These are phyloP conservation scores for Zaprionus ghesquierei DNA, from an alignment of 1,140 invertebrate species.

Conservation along the genomic window DNA sequence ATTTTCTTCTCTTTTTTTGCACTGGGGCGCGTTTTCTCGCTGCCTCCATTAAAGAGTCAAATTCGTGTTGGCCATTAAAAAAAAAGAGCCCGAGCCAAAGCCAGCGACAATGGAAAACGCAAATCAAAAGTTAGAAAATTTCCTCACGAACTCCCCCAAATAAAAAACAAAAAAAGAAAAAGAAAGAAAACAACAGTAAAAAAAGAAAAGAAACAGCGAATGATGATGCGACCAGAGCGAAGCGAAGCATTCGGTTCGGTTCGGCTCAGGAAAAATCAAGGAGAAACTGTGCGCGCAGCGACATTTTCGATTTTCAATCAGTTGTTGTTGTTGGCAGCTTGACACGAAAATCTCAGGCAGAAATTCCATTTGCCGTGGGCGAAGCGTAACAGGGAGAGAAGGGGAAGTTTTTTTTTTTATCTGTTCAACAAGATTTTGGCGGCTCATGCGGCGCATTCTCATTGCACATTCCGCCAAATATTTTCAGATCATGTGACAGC, in stretches of 20 bases:
- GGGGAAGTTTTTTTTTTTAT: background rate
- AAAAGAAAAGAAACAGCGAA: slow-evolving; percentile 28
- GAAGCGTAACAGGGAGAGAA: background rate
- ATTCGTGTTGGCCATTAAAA: slow-evolving; percentile 79
- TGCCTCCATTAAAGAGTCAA: slow-evolving; percentile 70
- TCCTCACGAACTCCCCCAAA: slow-evolving; percentile 57
- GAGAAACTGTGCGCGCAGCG: slow-evolving; percentile 2
- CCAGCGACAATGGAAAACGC: slow-evolving; percentile 76
- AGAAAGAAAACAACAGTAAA: background rate
- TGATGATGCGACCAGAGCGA: slow-evolving; percentile 21
- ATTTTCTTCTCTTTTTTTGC: slow-evolving; percentile 9
- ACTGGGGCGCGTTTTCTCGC: slow-evolving; percentile 48
- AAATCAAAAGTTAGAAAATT: slow-evolving; percentile 72
- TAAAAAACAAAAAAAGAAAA: slow-evolving; percentile 7
- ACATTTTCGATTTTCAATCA: slow-evolving; percentile 46
- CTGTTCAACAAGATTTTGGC: background rate
- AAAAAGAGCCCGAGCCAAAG: slow-evolving; percentile 4
- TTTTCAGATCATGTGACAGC: slow-evolving; percentile 44
- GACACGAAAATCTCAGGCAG: slow-evolving; percentile 21
- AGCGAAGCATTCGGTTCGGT: background rate
- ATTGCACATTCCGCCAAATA: slow-evolving; percentile 47
- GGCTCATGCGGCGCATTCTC: slow-evolving; percentile 24
- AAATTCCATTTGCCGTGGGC: slow-evolving; percentile 11
- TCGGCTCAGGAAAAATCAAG: background rate
- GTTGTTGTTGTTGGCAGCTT: slow-evolving; percentile 23